Evolutionary conservation across 2,797 vertebrate genomes (phyloP).

Genomic region (Pseudochirops corinnae): DNA sequence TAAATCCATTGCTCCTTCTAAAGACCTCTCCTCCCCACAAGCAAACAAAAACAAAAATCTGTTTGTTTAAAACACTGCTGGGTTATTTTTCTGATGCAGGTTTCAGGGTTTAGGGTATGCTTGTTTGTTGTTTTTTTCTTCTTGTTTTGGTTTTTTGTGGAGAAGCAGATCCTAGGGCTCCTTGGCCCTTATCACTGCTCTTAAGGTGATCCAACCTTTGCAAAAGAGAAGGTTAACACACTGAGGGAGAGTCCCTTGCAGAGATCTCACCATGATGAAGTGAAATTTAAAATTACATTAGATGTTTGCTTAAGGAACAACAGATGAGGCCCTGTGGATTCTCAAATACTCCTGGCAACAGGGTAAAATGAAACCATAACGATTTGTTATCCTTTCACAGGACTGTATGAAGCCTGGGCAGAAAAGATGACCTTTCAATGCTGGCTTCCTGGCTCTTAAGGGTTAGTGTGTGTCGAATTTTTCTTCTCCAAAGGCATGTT

Average conservation of each 20-base stretch:
- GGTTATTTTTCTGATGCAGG: neutral
- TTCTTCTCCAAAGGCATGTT: slow-evolving; percentile 71
- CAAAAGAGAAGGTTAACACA: slow-evolving; percentile 58
- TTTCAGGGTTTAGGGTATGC: neutral
- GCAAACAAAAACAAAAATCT: neutral
- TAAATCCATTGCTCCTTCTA: neutral
- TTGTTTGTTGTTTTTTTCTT: neutral
- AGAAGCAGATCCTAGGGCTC: neutral
- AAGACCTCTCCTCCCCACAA: neutral
- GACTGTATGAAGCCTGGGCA: slow-evolving; percentile 71
- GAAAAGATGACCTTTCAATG: slow-evolving; percentile 81
- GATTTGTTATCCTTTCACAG: slow-evolving; percentile 75
- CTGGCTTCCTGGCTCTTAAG: slow-evolving; percentile 76
- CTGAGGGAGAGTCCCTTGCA: slow-evolving; percentile 66
- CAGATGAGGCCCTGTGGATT: slow-evolving; percentile 84
- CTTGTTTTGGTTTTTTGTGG: neutral
- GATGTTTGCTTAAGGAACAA: slow-evolving; percentile 85
- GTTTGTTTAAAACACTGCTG: neutral
- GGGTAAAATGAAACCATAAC: slow-evolving; percentile 81
- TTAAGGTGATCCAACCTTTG: slow-evolving; percentile 38
- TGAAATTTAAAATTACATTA: slow-evolving; percentile 86
- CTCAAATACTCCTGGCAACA: slow-evolving; percentile 80
- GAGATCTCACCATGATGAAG: slow-evolving; percentile 79
- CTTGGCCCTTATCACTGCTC: slow-evolving; percentile 58
- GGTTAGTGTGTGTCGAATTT: slow-evolving; percentile 71